Base-by-base conservation (phyloP, 37 sponge, comb jelly and placozoan species). In the Halichondria panicea region DNA sequence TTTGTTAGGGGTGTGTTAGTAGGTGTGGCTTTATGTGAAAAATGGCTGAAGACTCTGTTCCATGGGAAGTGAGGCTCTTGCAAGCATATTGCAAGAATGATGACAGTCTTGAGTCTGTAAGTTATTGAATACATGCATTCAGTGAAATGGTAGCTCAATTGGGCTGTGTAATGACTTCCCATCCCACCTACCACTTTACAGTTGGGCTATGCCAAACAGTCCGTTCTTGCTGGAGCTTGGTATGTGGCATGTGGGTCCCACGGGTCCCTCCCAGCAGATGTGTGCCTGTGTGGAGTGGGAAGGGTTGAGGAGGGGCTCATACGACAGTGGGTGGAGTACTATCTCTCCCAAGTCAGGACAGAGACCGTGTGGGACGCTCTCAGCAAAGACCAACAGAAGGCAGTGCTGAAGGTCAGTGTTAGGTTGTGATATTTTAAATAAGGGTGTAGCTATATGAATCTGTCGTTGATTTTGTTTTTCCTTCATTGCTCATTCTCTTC, bases 291-390 rank as follows among this genome's bases (percentile, higher is more conserved):
- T 72, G 81, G 81, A 18, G 66, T 72, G 32, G 66, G 73, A 31
- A 53, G 64, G n/a, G 55, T 68, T 12, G 84, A 61, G 43, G 64
- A 70, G 64, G 22, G 39, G 1, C 34, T 67, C n/a, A 60, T 84
- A 22, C 42, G 84, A 40, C 71, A 84, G 34, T 84, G 84, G 84
- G 54, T 84, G 52, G 77, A 70, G 70, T 84, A 46, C 77, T 84
- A 84, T 27, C 18, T 45, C 28, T 21, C 58, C 33, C 61, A 65
- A 55, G 33, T 84, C 25, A 39, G 75, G 1, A 57, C 67, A 31
- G 69, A 68, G 71, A 69, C 46, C 18, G 53, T n/a, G 2, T 84
- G 84, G 84, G 77, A 77, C 64, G 13, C 72, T 0, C 28, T 81
- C 2, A 24, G 41, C 33, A 50, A 34, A 1, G 66, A 77, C 22